These are phyloP conservation scores for Cydia pomonella DNA, from an alignment of 1,140 invertebrate genomes.

Conservation along the genomic window DNA sequence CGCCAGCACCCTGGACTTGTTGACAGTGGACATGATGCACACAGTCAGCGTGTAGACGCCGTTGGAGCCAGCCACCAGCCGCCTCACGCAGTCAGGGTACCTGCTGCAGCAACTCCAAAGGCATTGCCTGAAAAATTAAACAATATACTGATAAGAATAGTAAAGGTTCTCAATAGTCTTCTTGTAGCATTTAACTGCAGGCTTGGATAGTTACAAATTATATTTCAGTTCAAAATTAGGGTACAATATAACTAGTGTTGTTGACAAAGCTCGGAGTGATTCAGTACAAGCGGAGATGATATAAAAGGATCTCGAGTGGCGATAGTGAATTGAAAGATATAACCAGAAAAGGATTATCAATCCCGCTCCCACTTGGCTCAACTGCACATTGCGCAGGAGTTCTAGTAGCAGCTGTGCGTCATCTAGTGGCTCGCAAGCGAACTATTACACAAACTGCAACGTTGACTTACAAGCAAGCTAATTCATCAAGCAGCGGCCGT, in stretches of 20 bases:
- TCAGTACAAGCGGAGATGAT: no score
- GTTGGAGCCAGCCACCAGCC: conserved; percentile 88
- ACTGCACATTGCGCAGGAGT: conserved; percentile 90
- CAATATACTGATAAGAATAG: background rate
- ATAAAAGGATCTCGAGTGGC: no score
- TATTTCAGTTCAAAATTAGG: no score
- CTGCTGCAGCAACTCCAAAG: conserved; percentile 88
- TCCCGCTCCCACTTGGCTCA: conserved; percentile 83
- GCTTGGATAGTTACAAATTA: no score
- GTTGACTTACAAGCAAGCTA: conserved; percentile 88
- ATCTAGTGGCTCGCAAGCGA: conserved; percentile 90
- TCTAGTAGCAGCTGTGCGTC: conserved; percentile 91
- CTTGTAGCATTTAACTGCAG: no score
- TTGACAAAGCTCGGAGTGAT: no score
- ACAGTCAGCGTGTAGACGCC: conserved; percentile 93
- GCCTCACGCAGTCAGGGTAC: conserved; percentile 87
- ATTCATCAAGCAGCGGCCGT: conserved; percentile 90
- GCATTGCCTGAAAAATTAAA: conserved; percentile 84
- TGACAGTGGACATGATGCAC: conserved; percentile 92
- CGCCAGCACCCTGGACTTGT: conserved; percentile 90
- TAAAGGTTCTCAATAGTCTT: no score
- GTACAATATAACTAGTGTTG: no score
- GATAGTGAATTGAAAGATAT: no score
- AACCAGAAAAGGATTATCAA: conserved; percentile 42
- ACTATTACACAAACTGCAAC: conserved; percentile 93